A percentile compares a stretch with the other conserved stretches of the same genome.
Evolutionary conservation across 1,140 invertebrate species (phyloP).

Genomic region (Neoseiulus cucumeris): DNA sequence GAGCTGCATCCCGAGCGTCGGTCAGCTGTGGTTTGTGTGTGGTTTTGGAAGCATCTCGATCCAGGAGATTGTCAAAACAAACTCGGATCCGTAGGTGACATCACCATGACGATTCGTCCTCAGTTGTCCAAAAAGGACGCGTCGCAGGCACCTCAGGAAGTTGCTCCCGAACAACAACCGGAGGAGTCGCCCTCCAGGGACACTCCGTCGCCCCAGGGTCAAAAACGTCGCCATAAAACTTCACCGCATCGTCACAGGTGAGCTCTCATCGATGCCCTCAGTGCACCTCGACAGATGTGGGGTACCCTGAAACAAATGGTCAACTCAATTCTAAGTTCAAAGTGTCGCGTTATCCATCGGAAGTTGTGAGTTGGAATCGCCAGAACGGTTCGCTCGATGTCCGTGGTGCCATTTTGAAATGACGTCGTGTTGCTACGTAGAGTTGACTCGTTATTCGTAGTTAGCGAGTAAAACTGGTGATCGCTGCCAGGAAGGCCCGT

Average conservation of each 20-base stretch:
- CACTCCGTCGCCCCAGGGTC: neutral
- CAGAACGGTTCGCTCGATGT: neutral
- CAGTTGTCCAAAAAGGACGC: neutral
- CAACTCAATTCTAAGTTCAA: neutral
- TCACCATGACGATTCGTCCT: neutral
- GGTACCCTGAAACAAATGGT: neutral
- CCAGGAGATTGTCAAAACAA: too few species aligned
- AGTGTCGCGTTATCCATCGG: neutral
- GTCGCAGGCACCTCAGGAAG: neutral
- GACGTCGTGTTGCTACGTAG: neutral
- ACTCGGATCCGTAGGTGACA: neutral
- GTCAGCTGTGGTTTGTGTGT: too few species aligned
- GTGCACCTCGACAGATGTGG: neutral
- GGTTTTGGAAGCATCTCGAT: too few species aligned
- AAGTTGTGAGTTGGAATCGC: neutral
- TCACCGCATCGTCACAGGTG: conserved; percentile 25
- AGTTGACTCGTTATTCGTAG: too few species aligned
- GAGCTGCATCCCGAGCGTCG: too few species aligned
- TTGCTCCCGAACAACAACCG: neutral
- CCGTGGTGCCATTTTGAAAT: neutral
- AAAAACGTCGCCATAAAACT: conserved; percentile 21
- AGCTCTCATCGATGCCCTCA: conserved; percentile 15
- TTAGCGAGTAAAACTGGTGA: too few species aligned
- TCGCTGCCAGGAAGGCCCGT: too few species aligned
- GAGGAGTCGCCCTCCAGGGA: neutral